These are phyloP conservation scores for Solea senegalensis DNA, from an alignment of 2,113 vertebrate species.

Conservation along the genomic window DNA sequence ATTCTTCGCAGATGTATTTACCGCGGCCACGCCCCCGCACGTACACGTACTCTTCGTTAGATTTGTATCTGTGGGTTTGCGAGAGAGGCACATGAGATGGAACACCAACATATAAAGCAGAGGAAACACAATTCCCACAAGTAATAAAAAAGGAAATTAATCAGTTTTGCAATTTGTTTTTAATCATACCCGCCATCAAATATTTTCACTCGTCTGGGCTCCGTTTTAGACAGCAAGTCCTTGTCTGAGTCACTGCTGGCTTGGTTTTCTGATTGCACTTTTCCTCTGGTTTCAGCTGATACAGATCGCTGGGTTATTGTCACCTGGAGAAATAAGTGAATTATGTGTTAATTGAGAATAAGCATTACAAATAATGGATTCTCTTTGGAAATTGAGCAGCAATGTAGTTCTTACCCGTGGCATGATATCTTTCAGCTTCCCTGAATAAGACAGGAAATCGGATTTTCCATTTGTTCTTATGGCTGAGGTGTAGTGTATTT, in stretches of 20 bases:
- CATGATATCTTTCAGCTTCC: conserved; percentile 91
- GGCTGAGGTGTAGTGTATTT: conserved; percentile 90
- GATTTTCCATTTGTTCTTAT: conserved; percentile 87
- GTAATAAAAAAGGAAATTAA: neutral
- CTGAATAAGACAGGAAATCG: conserved; percentile 92
- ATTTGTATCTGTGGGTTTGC: conserved; percentile 87
- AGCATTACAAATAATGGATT: no score
- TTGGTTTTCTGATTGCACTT: conserved; percentile 86
- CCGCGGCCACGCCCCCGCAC: conserved; percentile 95
- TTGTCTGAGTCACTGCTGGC: conserved; percentile 89
- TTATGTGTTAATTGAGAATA: neutral
- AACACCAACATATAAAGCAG: neutral
- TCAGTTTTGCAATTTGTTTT: fast-evolving
- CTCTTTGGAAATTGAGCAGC: neutral
- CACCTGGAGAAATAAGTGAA: conserved; percentile 50
- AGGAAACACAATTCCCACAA: neutral
- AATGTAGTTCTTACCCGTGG: conserved; percentile 83
- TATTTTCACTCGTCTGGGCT: conserved; percentile 97
- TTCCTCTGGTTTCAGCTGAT: conserved; percentile 85
- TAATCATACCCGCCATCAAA: conserved; percentile 95
- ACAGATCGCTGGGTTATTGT: conserved; percentile 80
- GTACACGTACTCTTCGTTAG: conserved; percentile 98
- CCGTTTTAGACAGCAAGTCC: conserved; percentile 87
- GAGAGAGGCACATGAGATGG: neutral
- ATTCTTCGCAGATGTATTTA: conserved; percentile 98